Evolutionary conservation across 2,888 invertebrate species (phyloP).

Genomic region (Gymnosoma rotundatum): DNA sequence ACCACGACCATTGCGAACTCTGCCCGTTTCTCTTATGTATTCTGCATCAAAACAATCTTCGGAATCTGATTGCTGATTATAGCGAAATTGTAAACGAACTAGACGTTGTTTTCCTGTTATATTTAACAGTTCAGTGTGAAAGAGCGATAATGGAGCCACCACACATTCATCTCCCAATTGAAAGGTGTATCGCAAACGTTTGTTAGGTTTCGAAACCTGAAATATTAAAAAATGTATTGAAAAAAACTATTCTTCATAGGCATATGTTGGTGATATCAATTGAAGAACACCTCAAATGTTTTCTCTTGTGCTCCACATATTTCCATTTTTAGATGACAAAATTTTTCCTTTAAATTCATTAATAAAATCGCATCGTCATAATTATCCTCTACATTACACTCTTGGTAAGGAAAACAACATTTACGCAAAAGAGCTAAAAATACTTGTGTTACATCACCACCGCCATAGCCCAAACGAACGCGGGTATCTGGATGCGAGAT

Average conservation of each 20-base stretch:
- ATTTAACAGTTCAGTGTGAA: conserved; percentile 93
- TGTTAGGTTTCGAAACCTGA: conserved; percentile 84
- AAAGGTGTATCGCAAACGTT: conserved; percentile 88
- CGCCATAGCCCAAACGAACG: conserved; percentile 92
- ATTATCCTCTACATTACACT: conserved; percentile 87
- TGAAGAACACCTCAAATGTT: conserved; percentile 85
- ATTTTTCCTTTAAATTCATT: conserved; percentile 92
- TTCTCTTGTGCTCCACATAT: conserved; percentile 94
- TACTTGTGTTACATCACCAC: conserved; percentile 94
- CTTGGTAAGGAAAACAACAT: conserved; percentile 94
- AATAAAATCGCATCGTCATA: conserved; percentile 91
- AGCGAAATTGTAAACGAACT: conserved; percentile 87
- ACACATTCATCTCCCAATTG: conserved; percentile 95
- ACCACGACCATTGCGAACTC: conserved; percentile 74
- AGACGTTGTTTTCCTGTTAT: conserved; percentile 89
- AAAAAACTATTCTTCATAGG: neutral
- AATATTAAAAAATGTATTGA: neutral
- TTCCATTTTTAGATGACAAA: conserved; percentile 95
- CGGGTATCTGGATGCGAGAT: conserved; percentile 94
- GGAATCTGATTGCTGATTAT: conserved; percentile 88
- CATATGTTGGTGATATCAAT: neutral
- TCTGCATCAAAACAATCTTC: conserved; percentile 97
- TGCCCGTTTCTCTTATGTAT: conserved; percentile 93
- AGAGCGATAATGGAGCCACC: conserved; percentile 93
- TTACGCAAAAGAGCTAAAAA: conserved; percentile 94